phyloP scores from a whole-genome alignment of 2,113 vertebrate species.

The Dendropsophus ebraccatus region DNA sequence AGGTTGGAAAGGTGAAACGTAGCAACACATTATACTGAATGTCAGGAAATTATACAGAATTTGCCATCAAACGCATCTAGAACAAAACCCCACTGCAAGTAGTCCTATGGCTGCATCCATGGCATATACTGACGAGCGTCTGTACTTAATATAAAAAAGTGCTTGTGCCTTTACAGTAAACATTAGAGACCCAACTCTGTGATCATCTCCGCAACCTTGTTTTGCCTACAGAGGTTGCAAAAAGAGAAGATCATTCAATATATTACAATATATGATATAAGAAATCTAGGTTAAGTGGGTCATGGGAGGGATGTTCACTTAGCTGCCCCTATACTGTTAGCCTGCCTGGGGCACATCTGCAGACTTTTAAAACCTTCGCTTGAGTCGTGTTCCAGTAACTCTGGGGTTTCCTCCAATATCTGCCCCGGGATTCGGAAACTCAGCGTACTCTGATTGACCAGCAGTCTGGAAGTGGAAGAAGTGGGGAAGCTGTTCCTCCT shows the following conservation, averaged over 20 bases:
- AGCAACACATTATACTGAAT: background rate
- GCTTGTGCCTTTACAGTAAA: constrained; percentile 45
- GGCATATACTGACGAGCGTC: background rate
- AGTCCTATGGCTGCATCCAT: background rate
- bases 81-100: background rate
- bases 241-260: background rate
- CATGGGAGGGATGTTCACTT: constrained; percentile 6
- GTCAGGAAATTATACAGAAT: background rate
- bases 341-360: constrained; percentile 5
- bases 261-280: background rate
- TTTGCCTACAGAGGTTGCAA: background rate
- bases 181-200: background rate
- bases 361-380: constrained; percentile 24
- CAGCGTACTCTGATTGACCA: constrained; percentile 50
- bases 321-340: background rate
- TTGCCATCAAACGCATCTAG: background rate
- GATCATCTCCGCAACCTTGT: background rate
- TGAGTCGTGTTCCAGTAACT: constrained; percentile 37
- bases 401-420: constrained; percentile 52
- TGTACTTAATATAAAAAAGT: constrained; percentile 15
- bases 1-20: background rate
- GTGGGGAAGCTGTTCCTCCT: constrained; percentile 41
- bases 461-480: constrained; percentile 25
- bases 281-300: background rate
- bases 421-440: constrained; percentile 58